A percentile compares a stretch with the other conserved stretches of the same genome.
Evolutionary conservation across 2,888 invertebrate species (phyloP).

Genomic region (Pardosa pseudoannulata): DNA sequence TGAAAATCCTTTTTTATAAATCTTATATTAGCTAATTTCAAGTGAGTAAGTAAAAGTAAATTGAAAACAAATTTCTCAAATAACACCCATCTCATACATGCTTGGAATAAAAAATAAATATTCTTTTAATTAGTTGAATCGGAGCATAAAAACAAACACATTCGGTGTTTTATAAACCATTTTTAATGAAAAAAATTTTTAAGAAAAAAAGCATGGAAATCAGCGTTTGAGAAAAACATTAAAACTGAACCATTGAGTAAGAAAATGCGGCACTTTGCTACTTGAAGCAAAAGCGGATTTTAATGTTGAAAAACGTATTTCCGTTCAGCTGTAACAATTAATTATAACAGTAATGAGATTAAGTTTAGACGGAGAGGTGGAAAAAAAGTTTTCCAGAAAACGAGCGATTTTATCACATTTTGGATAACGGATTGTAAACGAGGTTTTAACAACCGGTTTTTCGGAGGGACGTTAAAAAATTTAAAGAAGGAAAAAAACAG

Average conservation of each 20-base stretch:
- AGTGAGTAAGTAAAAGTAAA: too few species aligned
- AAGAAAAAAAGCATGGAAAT: not conserved
- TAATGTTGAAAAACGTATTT: not conserved
- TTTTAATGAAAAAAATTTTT: not conserved
- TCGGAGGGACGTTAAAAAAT: not conserved
- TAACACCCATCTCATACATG: too few species aligned
- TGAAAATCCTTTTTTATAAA: too few species aligned
- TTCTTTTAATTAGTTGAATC: not conserved
- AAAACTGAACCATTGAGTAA: slow-evolving; percentile 13
- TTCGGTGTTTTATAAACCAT: not conserved
- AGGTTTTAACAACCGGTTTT: slow-evolving; percentile 3
- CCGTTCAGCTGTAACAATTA: slow-evolving; percentile 20
- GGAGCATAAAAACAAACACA: not conserved
- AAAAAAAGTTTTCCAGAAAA: not conserved
- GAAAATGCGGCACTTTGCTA: slow-evolving; percentile 4
- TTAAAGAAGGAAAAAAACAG: not conserved
- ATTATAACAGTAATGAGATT: slow-evolving; percentile 19
- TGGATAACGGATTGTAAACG: not conserved
- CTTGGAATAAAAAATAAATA: too few species aligned
- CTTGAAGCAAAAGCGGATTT: slow-evolving; percentile 4
- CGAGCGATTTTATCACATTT: not conserved
- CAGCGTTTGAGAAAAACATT: not conserved
- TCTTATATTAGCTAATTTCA: too few species aligned
- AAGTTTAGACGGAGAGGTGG: not conserved
- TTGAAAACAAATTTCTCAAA: too few species aligned